Conservation (phyloP, 1,140 invertebrate genomes). For the Pinna nobilis region DNA sequence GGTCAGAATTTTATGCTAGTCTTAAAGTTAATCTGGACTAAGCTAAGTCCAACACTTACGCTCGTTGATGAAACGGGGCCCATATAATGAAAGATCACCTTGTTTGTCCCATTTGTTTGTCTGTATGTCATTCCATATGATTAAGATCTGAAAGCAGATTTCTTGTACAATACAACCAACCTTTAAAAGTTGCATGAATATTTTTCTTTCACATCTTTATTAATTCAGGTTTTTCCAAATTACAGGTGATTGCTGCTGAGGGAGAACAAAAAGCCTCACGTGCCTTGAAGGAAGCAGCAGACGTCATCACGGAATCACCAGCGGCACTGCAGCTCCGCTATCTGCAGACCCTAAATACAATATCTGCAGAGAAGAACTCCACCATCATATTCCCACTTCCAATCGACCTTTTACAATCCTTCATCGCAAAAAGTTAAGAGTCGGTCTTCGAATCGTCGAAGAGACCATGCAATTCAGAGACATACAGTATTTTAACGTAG, state of each 20-base stretch:
- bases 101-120: too few species aligned
- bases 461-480: too few species aligned
- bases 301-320: conserved; percentile 90
- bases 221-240: conserved; percentile 1
- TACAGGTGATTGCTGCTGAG: conserved; percentile 73
- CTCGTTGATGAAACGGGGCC: too few species aligned
- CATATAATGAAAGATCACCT: too few species aligned
- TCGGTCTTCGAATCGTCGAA: too few species aligned
- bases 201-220: background rate
- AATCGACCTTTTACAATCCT: conserved; percentile 85
- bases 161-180: too few species aligned
- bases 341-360: conserved; percentile 84
- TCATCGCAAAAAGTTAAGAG: conserved; percentile 40
- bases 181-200: background rate
- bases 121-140: too few species aligned
- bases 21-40: too few species aligned
- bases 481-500: too few species aligned
- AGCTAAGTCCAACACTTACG: too few species aligned
- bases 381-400: conserved; percentile 98
- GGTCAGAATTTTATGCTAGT: too few species aligned
- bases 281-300: conserved; percentile 92
- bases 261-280: conserved; percentile 82
- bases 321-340: conserved; percentile 86
- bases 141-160: too few species aligned
- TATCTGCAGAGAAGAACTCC: conserved; percentile 98